Conservation (phyloP, 2,888 invertebrate genomes). For the Deroplatys truncata region DNA sequence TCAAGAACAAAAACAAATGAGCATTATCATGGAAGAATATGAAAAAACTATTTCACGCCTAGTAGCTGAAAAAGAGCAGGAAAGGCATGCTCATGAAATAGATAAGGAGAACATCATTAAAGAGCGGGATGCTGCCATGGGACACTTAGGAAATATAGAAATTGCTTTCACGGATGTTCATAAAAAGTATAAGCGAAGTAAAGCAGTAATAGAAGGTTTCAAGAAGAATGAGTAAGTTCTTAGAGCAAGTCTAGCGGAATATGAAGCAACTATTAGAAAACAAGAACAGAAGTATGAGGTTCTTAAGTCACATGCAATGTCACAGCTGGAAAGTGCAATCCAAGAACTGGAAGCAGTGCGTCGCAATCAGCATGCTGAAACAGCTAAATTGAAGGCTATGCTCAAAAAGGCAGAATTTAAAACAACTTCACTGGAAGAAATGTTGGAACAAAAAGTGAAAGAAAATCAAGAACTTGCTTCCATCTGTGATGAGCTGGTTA, state of each 20-base stretch:
- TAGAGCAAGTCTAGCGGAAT: slow-evolving; percentile 60
- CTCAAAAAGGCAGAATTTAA: slow-evolving; percentile 86
- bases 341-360: slow-evolving; percentile 74
- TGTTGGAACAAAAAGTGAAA: slow-evolving; percentile 82
- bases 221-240: slow-evolving; percentile 70
- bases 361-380: slow-evolving; percentile 73
- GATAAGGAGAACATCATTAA: slow-evolving; percentile 47
- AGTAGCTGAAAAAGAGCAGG: slow-evolving; percentile 68
- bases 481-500: slow-evolving; percentile 90
- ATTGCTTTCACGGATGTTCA: slow-evolving; percentile 62
- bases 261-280: slow-evolving; percentile 67
- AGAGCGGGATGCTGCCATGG: slow-evolving; percentile 55
- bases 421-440: slow-evolving; percentile 76
- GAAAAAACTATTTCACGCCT: slow-evolving; percentile 74
- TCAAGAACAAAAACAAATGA: slow-evolving; percentile 45
- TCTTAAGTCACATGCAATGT: slow-evolving; percentile 84
- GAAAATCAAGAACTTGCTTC: slow-evolving; percentile 88
- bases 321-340: slow-evolving; percentile 83
- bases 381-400: slow-evolving; percentile 79
- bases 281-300: slow-evolving; percentile 83
- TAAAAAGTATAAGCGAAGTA: slow-evolving; percentile 61
- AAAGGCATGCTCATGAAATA: slow-evolving; percentile 56
- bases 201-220: slow-evolving; percentile 65
- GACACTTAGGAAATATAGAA: slow-evolving; percentile 60
- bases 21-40: slow-evolving; percentile 73